Conservation (phyloP, 2,113 vertebrate genomes). For the Gambusia affinis region DNA sequence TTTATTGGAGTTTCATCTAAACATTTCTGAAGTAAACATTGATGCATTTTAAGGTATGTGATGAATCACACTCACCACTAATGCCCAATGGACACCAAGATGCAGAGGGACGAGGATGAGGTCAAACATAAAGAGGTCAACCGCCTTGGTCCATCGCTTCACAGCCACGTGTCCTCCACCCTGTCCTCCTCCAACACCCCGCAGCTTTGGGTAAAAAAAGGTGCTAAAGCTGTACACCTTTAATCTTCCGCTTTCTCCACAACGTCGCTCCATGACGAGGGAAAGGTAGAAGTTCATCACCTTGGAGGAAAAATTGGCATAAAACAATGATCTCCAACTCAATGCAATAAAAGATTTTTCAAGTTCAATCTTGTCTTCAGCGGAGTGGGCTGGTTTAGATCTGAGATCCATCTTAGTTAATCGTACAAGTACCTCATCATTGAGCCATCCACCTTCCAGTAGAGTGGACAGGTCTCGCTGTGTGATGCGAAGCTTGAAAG, state of each 20-base stretch:
- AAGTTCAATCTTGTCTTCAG: neutral
- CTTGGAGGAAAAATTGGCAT: conserved; percentile 49
- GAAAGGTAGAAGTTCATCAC: conserved; percentile 96
- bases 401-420: neutral
- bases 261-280: conserved; percentile 86
- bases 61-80: conserved; percentile 83
- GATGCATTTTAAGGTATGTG: neutral
- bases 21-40: neutral
- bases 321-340: neutral
- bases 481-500: conserved; percentile 89
- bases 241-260: conserved; percentile 70
- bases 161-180: conserved; percentile 82
- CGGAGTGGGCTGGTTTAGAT: neutral
- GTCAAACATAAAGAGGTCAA: conserved; percentile 89
- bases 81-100: conserved; percentile 87
- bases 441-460: conserved; percentile 86
- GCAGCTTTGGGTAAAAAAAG: conserved; percentile 91
- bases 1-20: neutral
- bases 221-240: conserved; percentile 89
- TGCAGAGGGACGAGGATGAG: conserved; percentile 90
- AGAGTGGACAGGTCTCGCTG: conserved; percentile 88
- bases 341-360: too few species aligned
- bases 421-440: conserved; percentile 84
- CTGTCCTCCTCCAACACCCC: conserved; percentile 58
- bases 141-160: conserved; percentile 88